Conservation (phyloP, 2,888 invertebrate genomes). For the Leucophenga maculata region DNA sequence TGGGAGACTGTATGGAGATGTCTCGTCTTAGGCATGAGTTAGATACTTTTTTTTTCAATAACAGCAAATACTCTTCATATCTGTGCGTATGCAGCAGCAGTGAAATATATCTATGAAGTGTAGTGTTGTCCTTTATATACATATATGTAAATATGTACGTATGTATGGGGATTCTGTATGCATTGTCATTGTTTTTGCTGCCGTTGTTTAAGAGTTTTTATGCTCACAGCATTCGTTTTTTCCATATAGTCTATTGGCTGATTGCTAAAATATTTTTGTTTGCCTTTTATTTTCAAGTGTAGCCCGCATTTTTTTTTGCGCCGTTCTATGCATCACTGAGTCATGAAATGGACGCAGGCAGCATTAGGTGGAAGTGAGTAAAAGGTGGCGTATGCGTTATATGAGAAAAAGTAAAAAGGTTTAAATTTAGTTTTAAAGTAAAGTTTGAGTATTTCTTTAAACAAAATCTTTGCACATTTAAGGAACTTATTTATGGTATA, state of each 20-base stretch:
- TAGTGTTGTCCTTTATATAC: neutral
- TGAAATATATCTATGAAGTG: too few relatives aligned
- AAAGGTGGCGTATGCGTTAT: neutral
- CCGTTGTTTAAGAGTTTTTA: neutral
- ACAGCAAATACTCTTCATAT: constrained; percentile 6
- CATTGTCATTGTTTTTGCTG: constrained; percentile 15
- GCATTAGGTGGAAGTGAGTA: neutral
- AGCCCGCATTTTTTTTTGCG: neutral
- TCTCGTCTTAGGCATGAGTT: constrained; percentile 46
- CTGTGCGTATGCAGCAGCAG: constrained; percentile 9
- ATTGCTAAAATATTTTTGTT: constrained; percentile 11
- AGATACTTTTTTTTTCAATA: constrained; percentile 3
- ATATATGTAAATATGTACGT: constrained; percentile 9
- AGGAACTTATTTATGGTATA: too few relatives aligned
- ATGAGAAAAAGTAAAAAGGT: too few relatives aligned
- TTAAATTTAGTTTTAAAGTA: too few relatives aligned
- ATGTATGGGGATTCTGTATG: neutral
- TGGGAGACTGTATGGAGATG: constrained; percentile 38
- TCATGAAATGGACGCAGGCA: too few relatives aligned
- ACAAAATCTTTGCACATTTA: neutral
- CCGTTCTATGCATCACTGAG: neutral
- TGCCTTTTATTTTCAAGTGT: neutral
- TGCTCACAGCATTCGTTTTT: neutral
- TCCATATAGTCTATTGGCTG: constrained; percentile 9
- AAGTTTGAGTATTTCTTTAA: too few relatives aligned